phyloP scores from a whole-genome alignment of 1,140 invertebrate species.

The Ips nitidus region DNA sequence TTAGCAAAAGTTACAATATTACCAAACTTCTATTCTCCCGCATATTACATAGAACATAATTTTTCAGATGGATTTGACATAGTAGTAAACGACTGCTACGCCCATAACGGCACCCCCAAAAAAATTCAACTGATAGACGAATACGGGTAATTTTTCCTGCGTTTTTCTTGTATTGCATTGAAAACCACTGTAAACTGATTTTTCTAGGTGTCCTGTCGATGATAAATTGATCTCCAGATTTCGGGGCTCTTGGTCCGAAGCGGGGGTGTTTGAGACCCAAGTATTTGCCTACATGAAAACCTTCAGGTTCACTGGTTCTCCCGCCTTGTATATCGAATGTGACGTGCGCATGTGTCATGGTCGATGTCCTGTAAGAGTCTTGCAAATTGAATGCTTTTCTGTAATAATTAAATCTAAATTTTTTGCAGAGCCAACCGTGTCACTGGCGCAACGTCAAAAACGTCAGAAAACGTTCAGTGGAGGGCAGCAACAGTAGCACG shows the following conservation, averaged over 20 bases:
- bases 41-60: neutral
- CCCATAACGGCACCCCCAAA: constrained; percentile 91
- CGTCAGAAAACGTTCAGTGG: constrained; percentile 65
- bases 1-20: too few species aligned
- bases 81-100: constrained; percentile 93
- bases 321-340: constrained; percentile 91
- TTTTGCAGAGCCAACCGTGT: constrained; percentile 80
- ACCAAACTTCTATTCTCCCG: neutral
- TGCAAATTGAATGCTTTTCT: constrained; percentile 1
- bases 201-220: constrained; percentile 82
- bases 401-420: neutral
- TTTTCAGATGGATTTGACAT: constrained; percentile 88
- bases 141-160: constrained; percentile 66
- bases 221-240: constrained; percentile 91
- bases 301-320: constrained; percentile 90
- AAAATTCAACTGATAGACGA: constrained; percentile 90
- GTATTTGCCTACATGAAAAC: constrained; percentile 96
- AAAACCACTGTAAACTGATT: neutral
- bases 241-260: constrained; percentile 87
- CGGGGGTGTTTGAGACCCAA: constrained; percentile 88
- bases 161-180: too few species aligned
- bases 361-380: constrained; percentile 78
- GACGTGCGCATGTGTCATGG: constrained; percentile 95
- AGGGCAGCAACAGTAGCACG: constrained; percentile 40
- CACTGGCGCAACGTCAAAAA: constrained; percentile 89